phyloP scores from a whole-genome alignment of 2,113 vertebrate species.

The Oenanthe oenanthe region DNA sequence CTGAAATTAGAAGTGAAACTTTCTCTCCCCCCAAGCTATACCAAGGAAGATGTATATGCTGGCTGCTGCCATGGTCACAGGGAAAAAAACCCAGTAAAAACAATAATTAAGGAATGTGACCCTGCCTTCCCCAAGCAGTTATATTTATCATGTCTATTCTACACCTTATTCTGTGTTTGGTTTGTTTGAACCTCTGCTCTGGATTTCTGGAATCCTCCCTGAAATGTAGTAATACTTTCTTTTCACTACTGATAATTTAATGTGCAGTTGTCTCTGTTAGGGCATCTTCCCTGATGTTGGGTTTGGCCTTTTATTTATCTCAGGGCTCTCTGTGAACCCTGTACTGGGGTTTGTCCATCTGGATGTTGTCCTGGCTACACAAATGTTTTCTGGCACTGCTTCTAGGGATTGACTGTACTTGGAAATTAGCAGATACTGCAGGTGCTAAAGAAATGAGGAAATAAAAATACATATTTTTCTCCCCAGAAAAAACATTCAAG shows the following conservation, averaged over 20 bases:
- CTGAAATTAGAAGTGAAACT: neutral
- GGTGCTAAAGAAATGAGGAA: neutral
- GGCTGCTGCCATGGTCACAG: neutral
- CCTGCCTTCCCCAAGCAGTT: neutral
- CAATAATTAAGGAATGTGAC: neutral
- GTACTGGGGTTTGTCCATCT: neutral
- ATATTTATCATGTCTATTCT: neutral
- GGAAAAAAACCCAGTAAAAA: neutral
- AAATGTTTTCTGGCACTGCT: neutral
- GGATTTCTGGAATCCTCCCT: neutral
- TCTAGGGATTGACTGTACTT: neutral
- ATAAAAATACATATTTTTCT: neutral
- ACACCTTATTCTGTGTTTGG: neutral
- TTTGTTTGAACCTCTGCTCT: neutral
- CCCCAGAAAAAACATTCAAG: slow-evolving; percentile 92
- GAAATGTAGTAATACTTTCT: neutral
- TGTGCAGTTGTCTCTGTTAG: neutral
- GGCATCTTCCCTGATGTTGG: neutral
- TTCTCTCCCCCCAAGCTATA: fast-evolving
- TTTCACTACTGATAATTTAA: neutral
- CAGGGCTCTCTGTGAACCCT: neutral
- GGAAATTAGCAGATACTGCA: neutral
- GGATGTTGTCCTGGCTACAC: neutral
- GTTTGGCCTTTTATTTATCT: neutral
- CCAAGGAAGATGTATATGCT: neutral